Conservation (phyloP, 2,113 vertebrate species). For the Anser brachyrhynchus region DNA sequence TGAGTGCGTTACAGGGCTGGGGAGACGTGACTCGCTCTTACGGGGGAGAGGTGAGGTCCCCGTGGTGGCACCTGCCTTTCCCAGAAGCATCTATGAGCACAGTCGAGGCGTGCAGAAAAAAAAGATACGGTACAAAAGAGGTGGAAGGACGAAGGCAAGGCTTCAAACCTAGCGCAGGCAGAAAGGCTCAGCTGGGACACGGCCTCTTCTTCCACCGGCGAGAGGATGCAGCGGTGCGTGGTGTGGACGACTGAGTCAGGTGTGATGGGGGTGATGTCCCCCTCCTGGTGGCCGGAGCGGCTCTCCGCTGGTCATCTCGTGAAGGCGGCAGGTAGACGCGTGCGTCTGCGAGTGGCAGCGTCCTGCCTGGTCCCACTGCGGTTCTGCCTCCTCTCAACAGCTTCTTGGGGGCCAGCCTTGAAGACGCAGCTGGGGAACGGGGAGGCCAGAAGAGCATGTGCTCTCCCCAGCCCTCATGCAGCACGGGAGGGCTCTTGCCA, state of each 20-base stretch:
- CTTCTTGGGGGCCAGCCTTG: background rate
- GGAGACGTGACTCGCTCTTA: background rate
- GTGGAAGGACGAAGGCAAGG: background rate
- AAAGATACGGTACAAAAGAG: fast-evolving
- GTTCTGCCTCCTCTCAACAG: background rate
- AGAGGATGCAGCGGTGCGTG: background rate
- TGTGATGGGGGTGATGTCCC: background rate
- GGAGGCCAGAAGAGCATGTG: background rate
- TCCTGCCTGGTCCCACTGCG: background rate
- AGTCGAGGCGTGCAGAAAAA: fast-evolving
- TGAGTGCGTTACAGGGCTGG: fast-evolving
- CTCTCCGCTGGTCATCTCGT: background rate
- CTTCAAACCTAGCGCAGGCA: background rate
- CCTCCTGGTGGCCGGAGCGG: background rate
- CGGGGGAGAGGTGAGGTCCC: background rate
- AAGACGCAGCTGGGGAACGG: background rate
- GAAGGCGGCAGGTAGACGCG: background rate
- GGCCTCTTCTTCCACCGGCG: background rate
- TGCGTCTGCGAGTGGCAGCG: background rate
- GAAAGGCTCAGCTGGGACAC: background rate
- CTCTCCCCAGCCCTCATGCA: background rate
- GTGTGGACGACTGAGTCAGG: background rate
- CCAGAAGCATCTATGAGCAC: background rate
- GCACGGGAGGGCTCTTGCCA: background rate
- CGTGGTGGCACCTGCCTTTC: fast-evolving